Conservation (phyloP, 2,888 invertebrate genomes). For the Chymomyza procnemis region DNA sequence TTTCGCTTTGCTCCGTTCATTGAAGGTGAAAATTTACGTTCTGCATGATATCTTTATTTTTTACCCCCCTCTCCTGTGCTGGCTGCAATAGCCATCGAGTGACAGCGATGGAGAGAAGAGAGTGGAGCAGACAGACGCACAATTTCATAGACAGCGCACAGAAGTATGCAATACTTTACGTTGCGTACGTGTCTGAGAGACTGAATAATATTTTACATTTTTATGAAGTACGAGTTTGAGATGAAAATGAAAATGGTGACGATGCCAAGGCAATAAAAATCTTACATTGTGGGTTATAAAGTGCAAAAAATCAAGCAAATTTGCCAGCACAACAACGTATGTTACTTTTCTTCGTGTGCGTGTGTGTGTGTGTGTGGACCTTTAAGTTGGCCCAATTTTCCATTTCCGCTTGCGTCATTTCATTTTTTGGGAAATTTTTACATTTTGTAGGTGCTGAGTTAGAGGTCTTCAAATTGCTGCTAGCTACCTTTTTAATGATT, state of each 20-base stretch:
- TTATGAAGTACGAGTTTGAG: conserved; percentile 65
- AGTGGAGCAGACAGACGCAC: conserved; percentile 18
- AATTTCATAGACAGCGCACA: conserved; percentile 23
- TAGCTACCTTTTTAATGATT: conserved; percentile 57
- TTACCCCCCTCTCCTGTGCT: background rate
- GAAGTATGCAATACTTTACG: conserved; percentile 24
- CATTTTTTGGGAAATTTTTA: conserved; percentile 16
- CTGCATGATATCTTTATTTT: background rate
- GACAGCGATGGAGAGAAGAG: background rate
- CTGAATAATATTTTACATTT: conserved; percentile 71
- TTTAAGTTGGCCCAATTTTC: conserved; percentile 29
- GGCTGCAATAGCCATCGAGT: background rate
- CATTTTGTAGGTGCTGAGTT: background rate
- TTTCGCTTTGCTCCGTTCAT: background rate
- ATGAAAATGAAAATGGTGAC: conserved; percentile 25
- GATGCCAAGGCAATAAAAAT: conserved; percentile 60
- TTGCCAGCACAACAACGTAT: background rate
- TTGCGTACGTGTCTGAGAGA: conserved; percentile 58
- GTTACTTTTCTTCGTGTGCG: too few relatives aligned
- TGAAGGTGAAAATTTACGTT: background rate
- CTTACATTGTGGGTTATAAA: conserved; percentile 66
- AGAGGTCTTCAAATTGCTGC: conserved; percentile 28
- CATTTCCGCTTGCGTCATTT: conserved; percentile 46
- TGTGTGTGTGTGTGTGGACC: background rate
- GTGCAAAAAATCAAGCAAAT: conserved; percentile 48